Percentiles rank a stretch among this genome's conserved stretches.
Evolutionary conservation across 2,888 invertebrate genomes (phyloP).

Genomic region (Mythimna loreyi): DNA sequence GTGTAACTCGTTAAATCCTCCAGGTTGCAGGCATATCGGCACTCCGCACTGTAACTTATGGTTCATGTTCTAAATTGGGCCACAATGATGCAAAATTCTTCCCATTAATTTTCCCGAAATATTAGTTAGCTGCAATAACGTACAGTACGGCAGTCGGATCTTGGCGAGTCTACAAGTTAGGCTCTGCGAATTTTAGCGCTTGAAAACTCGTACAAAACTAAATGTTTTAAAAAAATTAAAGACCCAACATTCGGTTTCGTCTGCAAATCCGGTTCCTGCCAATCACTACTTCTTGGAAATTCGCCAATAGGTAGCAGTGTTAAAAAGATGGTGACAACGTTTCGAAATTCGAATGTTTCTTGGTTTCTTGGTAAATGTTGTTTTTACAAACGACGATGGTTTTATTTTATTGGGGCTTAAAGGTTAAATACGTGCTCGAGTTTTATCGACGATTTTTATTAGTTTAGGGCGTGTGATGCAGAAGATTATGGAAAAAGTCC

Average conservation of each 20-base stretch:
- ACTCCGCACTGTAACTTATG: too few relatives aligned
- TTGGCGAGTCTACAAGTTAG: too few relatives aligned
- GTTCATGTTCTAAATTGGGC: too few relatives aligned
- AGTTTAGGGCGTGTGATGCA: not conserved
- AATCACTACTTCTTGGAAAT: conserved; percentile 12
- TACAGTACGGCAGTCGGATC: too few relatives aligned
- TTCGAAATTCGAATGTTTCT: conserved; percentile 8
- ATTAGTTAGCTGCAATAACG: not conserved
- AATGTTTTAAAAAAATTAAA: too few relatives aligned
- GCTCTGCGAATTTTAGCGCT: too few relatives aligned
- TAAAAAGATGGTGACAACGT: conserved; percentile 1
- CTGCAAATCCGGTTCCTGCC: too few relatives aligned
- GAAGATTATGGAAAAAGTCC: not conserved
- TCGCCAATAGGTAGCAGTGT: conserved; percentile 21
- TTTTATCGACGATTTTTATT: not conserved
- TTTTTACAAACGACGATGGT: not conserved
- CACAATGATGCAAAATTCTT: too few relatives aligned
- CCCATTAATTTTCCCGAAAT: not conserved
- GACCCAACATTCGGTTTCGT: too few relatives aligned
- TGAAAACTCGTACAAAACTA: too few relatives aligned
- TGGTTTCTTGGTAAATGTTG: not conserved
- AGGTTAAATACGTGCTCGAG: not conserved
- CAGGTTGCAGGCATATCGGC: too few relatives aligned
- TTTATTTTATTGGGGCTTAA: not conserved
- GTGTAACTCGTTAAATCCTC: too few relatives aligned